Evolutionary conservation across 2,113 vertebrate genomes (phyloP), one percentile per base, ranked within the genome.

Genomic region (Paralichthys olivaceus): DNA sequence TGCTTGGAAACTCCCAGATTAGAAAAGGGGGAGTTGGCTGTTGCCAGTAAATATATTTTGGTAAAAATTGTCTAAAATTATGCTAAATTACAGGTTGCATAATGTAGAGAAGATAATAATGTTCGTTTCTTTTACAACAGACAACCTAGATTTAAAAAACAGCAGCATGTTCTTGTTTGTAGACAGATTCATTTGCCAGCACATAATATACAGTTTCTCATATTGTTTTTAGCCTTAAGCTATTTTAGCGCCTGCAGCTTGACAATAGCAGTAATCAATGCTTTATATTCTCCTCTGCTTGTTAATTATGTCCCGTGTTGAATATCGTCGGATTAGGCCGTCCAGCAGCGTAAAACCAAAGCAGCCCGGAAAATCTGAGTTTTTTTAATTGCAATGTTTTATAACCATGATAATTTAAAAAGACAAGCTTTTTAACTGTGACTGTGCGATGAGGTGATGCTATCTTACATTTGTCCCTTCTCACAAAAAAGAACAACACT

Each of bases 251-350:
- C 77, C 28, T 49, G 45, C 49, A 29, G 63, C 22, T 53, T 4
- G 23, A 85, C 84, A 83, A 82, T 79, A 62, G 73, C 28, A 56
- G 64, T 71, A 87, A 86, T 83, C 65, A 80, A 17, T 59, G 81
- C 62, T 80, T 73, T 69, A 74, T 57, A 69, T 79, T 86, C 53
- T 65, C 60, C 23, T 26, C 65, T 78, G 26, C 40, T 26, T 75
- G 28, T 85, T 78, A 75, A 85, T 87, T 82, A 84, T 20, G 20
- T 54, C 49, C 34, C n/a, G 40, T 63, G 60, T 62, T 69, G 66
- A 81, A 81, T 34, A 32, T 65, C 66, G 61, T 29, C 4, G 64
- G 83, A 89, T 87, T 87, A 87, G 19, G 4, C 7, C 47, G 25
- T 62, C 29, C 66, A 25, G 75, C 60, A 32, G 55, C 17, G 40